A percentile compares a stretch with the other conserved stretches of the same genome.
Conservation (phyloP, 2,888 invertebrate genomes). For the Dermolepida albohirtum region DNA sequence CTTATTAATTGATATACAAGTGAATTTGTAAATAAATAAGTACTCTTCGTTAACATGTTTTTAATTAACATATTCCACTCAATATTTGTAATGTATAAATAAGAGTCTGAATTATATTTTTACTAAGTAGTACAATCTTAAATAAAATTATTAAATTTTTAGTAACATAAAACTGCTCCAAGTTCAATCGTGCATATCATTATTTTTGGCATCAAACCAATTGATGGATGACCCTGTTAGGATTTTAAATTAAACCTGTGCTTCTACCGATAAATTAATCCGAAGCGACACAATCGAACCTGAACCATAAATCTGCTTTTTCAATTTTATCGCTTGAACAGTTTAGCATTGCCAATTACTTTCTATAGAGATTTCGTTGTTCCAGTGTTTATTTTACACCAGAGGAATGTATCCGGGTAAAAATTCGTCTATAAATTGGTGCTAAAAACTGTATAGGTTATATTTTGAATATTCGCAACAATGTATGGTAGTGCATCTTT, state of each 20-base stretch:
- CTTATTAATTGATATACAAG: too few species aligned
- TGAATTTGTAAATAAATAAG: too few species aligned
- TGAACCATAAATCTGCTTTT: slow-evolving; percentile 55
- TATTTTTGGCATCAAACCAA: slow-evolving; percentile 45
- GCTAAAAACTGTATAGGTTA: too few species aligned
- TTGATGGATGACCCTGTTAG: slow-evolving; percentile 52
- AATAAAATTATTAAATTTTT: not conserved
- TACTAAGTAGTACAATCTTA: too few species aligned
- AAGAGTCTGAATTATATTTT: too few species aligned
- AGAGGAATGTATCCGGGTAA: slow-evolving; percentile 14
- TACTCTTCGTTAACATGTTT: too few species aligned
- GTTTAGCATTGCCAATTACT: slow-evolving; percentile 52
- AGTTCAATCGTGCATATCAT: slow-evolving; percentile 44
- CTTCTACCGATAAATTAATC: slow-evolving; percentile 56
- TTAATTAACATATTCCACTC: too few species aligned
- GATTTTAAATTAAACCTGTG: slow-evolving; percentile 56
- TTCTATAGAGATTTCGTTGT: slow-evolving; percentile 42
- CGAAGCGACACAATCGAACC: slow-evolving; percentile 53
- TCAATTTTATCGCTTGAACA: slow-evolving; percentile 54
- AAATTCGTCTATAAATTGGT: slow-evolving; percentile 32
- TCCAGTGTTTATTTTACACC: slow-evolving; percentile 35
- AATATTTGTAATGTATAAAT: too few species aligned
- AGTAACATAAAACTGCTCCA: not conserved
- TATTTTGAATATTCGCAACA: too few species aligned
- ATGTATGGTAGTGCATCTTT: too few species aligned